These are phyloP conservation scores for Etia nguti DNA, from an alignment of 2,113 vertebrate genomes.

Conservation along the genomic window DNA sequence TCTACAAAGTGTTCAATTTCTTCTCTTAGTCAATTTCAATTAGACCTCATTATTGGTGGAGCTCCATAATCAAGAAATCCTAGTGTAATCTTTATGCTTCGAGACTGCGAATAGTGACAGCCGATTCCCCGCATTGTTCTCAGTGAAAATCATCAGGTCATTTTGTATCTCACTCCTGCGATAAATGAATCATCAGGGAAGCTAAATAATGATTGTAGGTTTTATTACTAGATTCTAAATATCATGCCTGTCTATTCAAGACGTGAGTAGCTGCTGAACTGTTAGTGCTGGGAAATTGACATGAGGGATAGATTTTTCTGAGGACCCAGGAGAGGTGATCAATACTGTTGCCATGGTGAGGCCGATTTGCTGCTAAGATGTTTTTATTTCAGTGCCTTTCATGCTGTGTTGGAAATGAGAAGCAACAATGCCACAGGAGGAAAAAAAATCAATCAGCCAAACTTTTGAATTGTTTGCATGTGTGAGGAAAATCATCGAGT, in stretches of 20 bases:
- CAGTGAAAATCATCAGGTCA: constrained; percentile 32
- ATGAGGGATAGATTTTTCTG: constrained; percentile 62
- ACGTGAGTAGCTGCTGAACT: constrained; percentile 56
- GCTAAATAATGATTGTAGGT: constrained; percentile 57
- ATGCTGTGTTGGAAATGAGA: constrained; percentile 59
- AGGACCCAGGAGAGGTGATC: constrained; percentile 62
- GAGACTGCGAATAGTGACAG: neutral
- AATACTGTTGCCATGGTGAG: constrained; percentile 72
- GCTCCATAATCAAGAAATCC: neutral
- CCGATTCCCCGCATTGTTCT: constrained; percentile 6
- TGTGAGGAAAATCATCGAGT: neutral
- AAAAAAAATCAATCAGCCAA: constrained; percentile 43
- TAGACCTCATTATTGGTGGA: neutral
- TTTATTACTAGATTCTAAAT: constrained; percentile 58
- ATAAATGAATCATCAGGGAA: constrained; percentile 60
- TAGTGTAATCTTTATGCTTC: neutral
- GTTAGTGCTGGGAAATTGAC: constrained; percentile 65
- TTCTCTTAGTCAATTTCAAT: neutral
- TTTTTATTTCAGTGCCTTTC: constrained; percentile 67
- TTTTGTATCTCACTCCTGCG: constrained; percentile 36
- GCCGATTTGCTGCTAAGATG: constrained; percentile 66
- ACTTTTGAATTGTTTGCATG: constrained; percentile 38
- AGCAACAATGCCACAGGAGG: constrained; percentile 43
- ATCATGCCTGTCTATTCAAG: constrained; percentile 49
- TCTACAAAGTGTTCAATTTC: neutral